phyloP scores from a whole-genome alignment of 1,140 invertebrate genomes.

The Bombus picipes region DNA sequence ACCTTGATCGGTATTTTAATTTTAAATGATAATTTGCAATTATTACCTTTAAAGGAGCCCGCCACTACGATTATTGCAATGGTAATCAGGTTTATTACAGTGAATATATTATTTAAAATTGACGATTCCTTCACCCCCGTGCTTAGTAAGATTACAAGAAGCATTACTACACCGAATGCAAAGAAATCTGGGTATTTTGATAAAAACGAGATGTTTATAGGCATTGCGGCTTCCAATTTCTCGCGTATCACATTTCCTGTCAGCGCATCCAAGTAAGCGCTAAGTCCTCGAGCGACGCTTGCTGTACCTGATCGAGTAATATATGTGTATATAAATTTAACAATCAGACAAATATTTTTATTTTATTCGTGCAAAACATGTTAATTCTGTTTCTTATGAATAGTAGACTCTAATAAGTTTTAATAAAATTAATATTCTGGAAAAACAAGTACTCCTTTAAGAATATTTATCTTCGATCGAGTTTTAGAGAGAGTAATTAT shows the following conservation, averaged over 20 bases:
- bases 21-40: background rate
- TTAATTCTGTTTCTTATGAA: background rate
- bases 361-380: background rate
- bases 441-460: background rate
- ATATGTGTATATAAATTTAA: background rate
- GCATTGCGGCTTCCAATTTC: conserved; percentile 86
- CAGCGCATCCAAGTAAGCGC: conserved; percentile 93
- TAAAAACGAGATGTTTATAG: conserved; percentile 88
- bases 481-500: too few species aligned
- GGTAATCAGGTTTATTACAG: conserved; percentile 91
- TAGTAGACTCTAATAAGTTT: background rate
- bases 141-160: conserved; percentile 87
- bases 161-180: conserved; percentile 87
- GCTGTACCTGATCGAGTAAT: conserved; percentile 87
- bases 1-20: background rate
- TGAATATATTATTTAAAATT: conserved; percentile 95
- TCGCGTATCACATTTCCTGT: conserved; percentile 88
- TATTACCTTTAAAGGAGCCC: conserved; percentile 89
- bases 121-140: conserved; percentile 95
- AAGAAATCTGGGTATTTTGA: conserved; percentile 93
- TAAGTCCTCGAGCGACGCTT: conserved; percentile 95
- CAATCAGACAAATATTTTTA: background rate
- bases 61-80: conserved; percentile 92
- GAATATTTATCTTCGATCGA: background rate
- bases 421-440: background rate